Conservation (phyloP, 2,797 vertebrate species). For the Sebastes aleutianus region DNA sequence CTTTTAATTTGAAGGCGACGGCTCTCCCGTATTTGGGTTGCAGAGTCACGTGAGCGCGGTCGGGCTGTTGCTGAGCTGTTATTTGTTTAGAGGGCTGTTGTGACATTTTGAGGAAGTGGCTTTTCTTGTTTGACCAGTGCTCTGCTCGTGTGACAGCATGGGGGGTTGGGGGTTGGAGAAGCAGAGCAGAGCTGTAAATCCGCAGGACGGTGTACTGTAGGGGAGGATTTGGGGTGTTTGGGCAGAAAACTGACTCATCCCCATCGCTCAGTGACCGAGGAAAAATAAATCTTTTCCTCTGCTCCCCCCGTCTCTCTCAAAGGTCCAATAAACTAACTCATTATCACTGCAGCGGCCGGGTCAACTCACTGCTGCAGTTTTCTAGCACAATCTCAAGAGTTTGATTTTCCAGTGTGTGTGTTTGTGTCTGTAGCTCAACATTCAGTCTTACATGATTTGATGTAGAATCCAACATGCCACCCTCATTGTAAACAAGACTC, state of each 20-base stretch:
- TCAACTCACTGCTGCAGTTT: constrained; percentile 22
- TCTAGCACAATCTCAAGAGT: neutral
- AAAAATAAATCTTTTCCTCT: constrained; percentile 40
- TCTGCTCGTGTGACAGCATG: constrained; percentile 35
- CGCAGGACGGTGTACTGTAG: constrained; percentile 33
- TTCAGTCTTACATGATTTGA: neutral
- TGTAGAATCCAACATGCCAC: neutral
- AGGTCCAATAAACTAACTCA: constrained; percentile 37
- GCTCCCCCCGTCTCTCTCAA: constrained; percentile 14
- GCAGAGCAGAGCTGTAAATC: constrained; percentile 63
- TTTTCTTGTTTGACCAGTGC: constrained; percentile 71
- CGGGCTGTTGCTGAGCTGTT: constrained; percentile 36
- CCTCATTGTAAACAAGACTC: no score
- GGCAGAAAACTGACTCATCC: constrained; percentile 62
- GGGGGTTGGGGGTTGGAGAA: constrained; percentile 32
- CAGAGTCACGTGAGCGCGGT: constrained; percentile 16
- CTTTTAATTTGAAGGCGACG: neutral
- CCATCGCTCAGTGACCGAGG: constrained; percentile 45
- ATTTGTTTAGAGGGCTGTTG: constrained; percentile 67
- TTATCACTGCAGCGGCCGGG: constrained; percentile 35
- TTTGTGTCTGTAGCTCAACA: neutral
- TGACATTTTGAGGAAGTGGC: constrained; percentile 73
- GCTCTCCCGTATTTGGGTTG: constrained; percentile 3
- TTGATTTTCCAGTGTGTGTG: neutral
- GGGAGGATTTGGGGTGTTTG: constrained; percentile 71